Base-by-base conservation (phyloP, 2,888 invertebrate genomes). In the Trichogramma dendrolimi region DNA sequence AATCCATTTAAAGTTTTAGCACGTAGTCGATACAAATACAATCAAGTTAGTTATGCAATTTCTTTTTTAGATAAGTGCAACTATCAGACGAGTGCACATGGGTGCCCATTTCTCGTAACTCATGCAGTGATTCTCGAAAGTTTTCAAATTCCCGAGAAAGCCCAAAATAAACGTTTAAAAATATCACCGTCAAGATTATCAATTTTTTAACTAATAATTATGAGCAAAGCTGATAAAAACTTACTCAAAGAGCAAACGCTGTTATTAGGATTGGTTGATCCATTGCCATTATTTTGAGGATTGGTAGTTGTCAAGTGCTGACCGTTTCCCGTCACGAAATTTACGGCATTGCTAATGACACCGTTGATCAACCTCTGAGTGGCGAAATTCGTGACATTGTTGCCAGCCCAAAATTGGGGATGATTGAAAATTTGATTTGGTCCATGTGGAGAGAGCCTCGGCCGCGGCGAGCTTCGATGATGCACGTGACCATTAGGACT, bases 341-440 rank as follows among this genome's bases (percentile, higher is more conserved):
- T 74, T 41, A 79, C 75, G 64, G 76, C 71, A 70, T 75, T 73
- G 69, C 75, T 77, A 70, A 79, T 76, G 41, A 79, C 77, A 50
- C 78, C 78, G 60, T 79, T 78, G 58, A 78, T 71, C 63, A 79
- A 70, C 75, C 79, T 77, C 69, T 78, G 76, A 55, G 76, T 75
- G 60, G 77, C 73, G 66, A 77, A 79, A 59, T 76, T 75, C 63
- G 74, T 77, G n/a, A 76, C 76, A 55, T 72, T 72, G 66, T 74
- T 71, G 58, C 77, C 78, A 61, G 77, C 71, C 79, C 79, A 79
- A 67, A 79, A 79, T 59, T 78, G 79, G 67, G 82, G 83, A 71
- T 83, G 83, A 4, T 81, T 80, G 66, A 83, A 67, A 48, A 83
- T 79, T 61, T 82, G 75, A 43, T 82, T 80, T 64, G 83, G 82